These are phyloP conservation scores for Morelia viridis DNA, from an alignment of 2,797 vertebrate genomes.

Conservation along the genomic window DNA sequence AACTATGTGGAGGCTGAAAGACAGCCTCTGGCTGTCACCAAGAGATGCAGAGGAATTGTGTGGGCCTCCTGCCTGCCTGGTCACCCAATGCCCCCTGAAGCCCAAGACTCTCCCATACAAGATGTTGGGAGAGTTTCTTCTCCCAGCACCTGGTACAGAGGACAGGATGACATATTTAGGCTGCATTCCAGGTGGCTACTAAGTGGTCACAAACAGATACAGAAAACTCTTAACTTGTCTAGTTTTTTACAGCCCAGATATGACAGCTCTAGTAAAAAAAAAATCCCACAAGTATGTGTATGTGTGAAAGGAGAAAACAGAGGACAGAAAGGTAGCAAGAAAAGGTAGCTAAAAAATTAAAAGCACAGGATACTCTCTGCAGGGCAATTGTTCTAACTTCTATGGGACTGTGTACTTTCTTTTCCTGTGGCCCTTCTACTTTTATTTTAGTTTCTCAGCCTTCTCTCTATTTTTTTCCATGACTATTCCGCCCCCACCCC, in stretches of 20 bases:
- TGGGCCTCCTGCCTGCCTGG: background rate
- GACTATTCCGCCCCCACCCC: background rate
- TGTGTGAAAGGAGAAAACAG: background rate
- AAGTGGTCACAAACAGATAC: background rate
- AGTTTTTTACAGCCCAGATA: background rate
- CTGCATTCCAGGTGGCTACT: background rate
- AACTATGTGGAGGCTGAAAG: background rate
- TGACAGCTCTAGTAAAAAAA: background rate
- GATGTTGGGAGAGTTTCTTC: background rate
- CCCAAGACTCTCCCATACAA: background rate
- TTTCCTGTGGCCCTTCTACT: background rate
- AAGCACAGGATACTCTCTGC: background rate
- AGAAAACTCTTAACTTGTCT: background rate
- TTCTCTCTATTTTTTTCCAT: background rate
- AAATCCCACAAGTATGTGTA: background rate
- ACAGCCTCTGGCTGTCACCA: background rate
- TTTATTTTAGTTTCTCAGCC: background rate
- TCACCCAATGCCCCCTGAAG: background rate
- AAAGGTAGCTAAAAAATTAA: background rate
- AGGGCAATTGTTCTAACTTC: background rate
- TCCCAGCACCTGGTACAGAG: background rate
- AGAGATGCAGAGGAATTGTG: background rate
- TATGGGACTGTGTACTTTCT: background rate
- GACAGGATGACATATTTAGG: background rate
- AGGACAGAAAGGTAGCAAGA: background rate